Conservation (phyloP, 1,140 invertebrate genomes). For the Calephelis virginiensis region DNA sequence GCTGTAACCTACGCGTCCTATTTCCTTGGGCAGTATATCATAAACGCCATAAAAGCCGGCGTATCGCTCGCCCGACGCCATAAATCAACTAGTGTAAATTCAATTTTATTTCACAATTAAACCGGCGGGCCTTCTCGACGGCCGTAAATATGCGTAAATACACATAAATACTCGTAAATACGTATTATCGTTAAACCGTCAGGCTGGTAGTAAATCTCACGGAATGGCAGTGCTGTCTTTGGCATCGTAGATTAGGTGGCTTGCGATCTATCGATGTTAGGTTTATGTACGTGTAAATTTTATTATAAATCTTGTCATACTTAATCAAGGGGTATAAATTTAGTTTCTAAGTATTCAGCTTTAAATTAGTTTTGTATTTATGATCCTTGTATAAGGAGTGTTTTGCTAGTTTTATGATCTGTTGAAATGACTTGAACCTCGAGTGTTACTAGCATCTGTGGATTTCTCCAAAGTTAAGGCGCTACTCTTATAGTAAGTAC, state of each 20-base stretch:
- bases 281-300: slow-evolving; percentile 4
- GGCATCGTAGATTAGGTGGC: slow-evolving; percentile 27
- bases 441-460: too few relatives aligned
- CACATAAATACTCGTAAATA: slow-evolving; percentile 72
- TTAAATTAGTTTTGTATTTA: not conserved
- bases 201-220: slow-evolving; percentile 60
- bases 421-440: too few relatives aligned
- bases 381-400: too few relatives aligned
- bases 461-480: too few relatives aligned
- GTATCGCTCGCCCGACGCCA: slow-evolving; percentile 38
- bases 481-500: too few relatives aligned
- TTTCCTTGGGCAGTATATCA: slow-evolving; percentile 44
- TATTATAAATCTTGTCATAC: not conserved
- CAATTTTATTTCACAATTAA: slow-evolving; percentile 78
- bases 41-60: slow-evolving; percentile 44
- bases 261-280: slow-evolving; percentile 6
- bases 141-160: slow-evolving; percentile 69
- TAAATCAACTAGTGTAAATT: slow-evolving; percentile 74
- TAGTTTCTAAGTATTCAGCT: not conserved
- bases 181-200: slow-evolving; percentile 78
- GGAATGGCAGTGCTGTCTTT: slow-evolving; percentile 51
- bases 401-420: too few relatives aligned
- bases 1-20: slow-evolving; percentile 21
- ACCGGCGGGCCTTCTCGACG: slow-evolving; percentile 68
- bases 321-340: slow-evolving; percentile 12